A percentile compares a stretch with the other conserved stretches of the same genome.
Evolutionary conservation across 2,797 vertebrate species (phyloP).

Genomic region (Podargus strigoides): DNA sequence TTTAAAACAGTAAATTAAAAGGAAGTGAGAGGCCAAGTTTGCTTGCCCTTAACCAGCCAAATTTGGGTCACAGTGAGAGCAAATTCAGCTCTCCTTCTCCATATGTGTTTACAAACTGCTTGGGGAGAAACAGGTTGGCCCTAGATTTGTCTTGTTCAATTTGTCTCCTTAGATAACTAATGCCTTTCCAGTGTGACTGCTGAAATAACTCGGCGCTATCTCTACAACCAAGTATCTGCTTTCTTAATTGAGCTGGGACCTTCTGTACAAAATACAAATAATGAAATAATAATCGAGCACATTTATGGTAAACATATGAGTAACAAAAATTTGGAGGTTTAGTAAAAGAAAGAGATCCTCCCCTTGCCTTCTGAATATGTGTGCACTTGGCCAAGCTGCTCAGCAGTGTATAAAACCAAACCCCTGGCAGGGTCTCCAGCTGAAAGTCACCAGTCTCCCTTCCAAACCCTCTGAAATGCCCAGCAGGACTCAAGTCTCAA

Average conservation of each 20-base stretch:
- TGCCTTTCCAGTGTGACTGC: background rate
- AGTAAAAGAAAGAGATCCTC: background rate
- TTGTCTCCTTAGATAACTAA: slow-evolving; percentile 22
- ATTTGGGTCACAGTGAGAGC: background rate
- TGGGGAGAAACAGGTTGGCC: slow-evolving; percentile 28
- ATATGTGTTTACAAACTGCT: slow-evolving; percentile 1
- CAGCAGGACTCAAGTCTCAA: background rate
- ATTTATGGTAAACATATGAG: background rate
- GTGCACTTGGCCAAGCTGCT: background rate
- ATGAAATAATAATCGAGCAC: background rate
- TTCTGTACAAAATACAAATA: background rate
- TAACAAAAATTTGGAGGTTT: background rate
- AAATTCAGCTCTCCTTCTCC: background rate
- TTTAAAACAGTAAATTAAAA: background rate
- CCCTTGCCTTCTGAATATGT: background rate
- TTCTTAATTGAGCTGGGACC: background rate
- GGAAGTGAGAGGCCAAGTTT: background rate
- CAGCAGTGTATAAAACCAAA: background rate
- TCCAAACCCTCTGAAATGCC: background rate
- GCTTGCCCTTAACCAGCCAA: background rate
- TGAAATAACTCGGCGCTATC: background rate
- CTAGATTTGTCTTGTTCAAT: slow-evolving; percentile 43
- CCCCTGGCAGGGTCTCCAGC: background rate
- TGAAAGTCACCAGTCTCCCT: background rate
- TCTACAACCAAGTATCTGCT: background rate